Evolutionary conservation across 2,797 vertebrate genomes (phyloP), one percentile per base, ranked within the genome.

Genomic region (Apodemus agrarius): DNA sequence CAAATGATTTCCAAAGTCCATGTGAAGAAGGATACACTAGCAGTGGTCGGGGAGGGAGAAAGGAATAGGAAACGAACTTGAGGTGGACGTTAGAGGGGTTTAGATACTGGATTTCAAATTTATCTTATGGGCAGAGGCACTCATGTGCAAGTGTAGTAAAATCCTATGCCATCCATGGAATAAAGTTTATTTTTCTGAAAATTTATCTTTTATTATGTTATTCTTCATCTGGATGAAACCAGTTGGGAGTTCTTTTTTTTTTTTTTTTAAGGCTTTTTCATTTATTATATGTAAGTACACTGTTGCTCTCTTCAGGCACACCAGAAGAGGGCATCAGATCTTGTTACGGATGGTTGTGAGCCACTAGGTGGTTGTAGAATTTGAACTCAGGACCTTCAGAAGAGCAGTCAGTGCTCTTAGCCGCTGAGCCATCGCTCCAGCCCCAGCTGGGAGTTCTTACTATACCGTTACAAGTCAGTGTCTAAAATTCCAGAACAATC

Each of bases 51-150:
- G n/a, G 79, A 76, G 40, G 76, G 81, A 76, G 75, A 78, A 90
- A 95, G 91, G 75, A 93, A 78, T 24, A 92, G 67, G 52, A 95
- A 83, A 89, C 74, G 21, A 81, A 91, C 79, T 49, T 86, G 86
- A 89, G 74, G 13, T 80, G n/a, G 54, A 61, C 52, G 34, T 74
- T 67, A 40, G 83, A 40, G 83, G 54, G 29, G 89, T 94, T 82
- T 86, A 49, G 86, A 59, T 31, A 82, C 90, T 88, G 76, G 80
- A 52, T 76, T 91, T 96, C 75, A 92, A 80, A 76, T 89, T 65
- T 88, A 80, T 90, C 57, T 92, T 80, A 9, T 43, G 90, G 22
- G 40, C 7, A 86, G 61, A 92, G 69, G n/a, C 67, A 81, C 57
- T 61, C 24, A 54, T 40, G 40, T 46, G 85, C 16, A 74, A 65